These are phyloP conservation scores for Hesperia comma DNA, from an alignment of 2,888 invertebrate genomes.

Conservation along the genomic window DNA sequence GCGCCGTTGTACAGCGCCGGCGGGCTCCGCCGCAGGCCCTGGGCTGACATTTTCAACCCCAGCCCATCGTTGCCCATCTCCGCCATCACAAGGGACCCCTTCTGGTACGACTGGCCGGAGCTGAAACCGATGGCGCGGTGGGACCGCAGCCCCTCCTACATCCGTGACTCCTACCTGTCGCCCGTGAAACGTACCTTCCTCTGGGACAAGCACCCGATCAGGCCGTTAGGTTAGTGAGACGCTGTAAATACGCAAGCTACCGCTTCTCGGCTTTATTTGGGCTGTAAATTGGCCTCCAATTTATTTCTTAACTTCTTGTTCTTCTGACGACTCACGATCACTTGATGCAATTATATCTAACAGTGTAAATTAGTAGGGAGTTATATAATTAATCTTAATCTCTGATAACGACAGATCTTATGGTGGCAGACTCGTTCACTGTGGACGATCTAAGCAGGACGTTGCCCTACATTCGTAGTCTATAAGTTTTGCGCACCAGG, in stretches of 20 bases:
- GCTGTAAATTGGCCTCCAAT: constrained; percentile 67
- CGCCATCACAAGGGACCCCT: constrained; percentile 93
- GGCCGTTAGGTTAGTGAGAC: constrained; percentile 92
- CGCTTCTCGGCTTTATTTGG: constrained; percentile 55
- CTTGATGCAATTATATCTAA: constrained; percentile 37
- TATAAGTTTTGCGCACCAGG: constrained; percentile 70
- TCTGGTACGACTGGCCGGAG: constrained; percentile 94
- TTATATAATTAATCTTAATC: constrained; percentile 44
- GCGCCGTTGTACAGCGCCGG: constrained; percentile 89
- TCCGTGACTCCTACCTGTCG: constrained; percentile 94
- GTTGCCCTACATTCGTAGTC: constrained; percentile 80
- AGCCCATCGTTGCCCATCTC: constrained; percentile 90
- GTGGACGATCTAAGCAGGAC: constrained; percentile 78
- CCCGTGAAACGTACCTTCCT: constrained; percentile 95
- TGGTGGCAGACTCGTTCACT: constrained; percentile 76
- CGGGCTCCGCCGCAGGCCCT: constrained; percentile 83
- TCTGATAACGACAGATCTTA: constrained; percentile 76
- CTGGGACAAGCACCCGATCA: constrained; percentile 95
- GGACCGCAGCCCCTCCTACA: constrained; percentile 89
- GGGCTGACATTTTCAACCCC: constrained; percentile 91
- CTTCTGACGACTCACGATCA: constrained; percentile 21
- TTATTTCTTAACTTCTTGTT: constrained; percentile 44
- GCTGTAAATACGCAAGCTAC: constrained; percentile 68
- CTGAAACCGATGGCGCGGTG: constrained; percentile 89
- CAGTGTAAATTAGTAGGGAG: constrained; percentile 37